Conservation (phyloP, 2,888 invertebrate genomes). For the Vannuccia rotundouncinata region DNA sequence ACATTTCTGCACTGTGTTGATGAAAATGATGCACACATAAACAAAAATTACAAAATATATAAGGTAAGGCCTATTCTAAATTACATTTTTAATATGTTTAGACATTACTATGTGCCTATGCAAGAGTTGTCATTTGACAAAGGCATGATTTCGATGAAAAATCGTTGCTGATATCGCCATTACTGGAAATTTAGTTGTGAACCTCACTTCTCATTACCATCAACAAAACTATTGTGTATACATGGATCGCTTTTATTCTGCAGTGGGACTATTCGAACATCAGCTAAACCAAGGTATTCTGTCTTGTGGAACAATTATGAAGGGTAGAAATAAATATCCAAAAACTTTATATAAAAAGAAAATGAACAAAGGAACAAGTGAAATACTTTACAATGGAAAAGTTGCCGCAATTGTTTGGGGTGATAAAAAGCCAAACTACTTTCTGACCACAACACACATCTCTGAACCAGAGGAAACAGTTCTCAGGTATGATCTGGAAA, state of each 20-base stretch:
- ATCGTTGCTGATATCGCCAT: slow-evolving; percentile 36
- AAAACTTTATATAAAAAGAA: slow-evolving; percentile 29
- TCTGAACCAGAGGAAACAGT: slow-evolving; percentile 28
- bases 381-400: slow-evolving; percentile 16
- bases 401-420: slow-evolving; percentile 39
- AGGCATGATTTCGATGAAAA: slow-evolving; percentile 41
- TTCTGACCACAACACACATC: slow-evolving; percentile 37
- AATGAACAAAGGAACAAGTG: slow-evolving; percentile 21
- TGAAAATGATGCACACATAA: slow-evolving; percentile 39
- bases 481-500: slow-evolving; percentile 29
- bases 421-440: slow-evolving; percentile 40
- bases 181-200: slow-evolving; percentile 34
- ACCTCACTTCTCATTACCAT: slow-evolving; percentile 9
- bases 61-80: slow-evolving; percentile 39
- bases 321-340: neutral
- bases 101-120: slow-evolving; percentile 34
- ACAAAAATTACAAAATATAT: slow-evolving; percentile 41
- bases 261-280: slow-evolving; percentile 36
- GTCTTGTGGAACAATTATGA: slow-evolving; percentile 30
- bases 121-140: slow-evolving; percentile 39
- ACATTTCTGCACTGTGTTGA: slow-evolving; percentile 40
- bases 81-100: slow-evolving; percentile 37
- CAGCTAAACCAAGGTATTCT: slow-evolving; percentile 3
- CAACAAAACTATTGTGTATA: slow-evolving; percentile 35
- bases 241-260: slow-evolving; percentile 39